Evolutionary conservation across 2,113 vertebrate species (phyloP), one percentile per base, ranked within the genome.

Genomic region (Coptodon bakossiorum): DNA sequence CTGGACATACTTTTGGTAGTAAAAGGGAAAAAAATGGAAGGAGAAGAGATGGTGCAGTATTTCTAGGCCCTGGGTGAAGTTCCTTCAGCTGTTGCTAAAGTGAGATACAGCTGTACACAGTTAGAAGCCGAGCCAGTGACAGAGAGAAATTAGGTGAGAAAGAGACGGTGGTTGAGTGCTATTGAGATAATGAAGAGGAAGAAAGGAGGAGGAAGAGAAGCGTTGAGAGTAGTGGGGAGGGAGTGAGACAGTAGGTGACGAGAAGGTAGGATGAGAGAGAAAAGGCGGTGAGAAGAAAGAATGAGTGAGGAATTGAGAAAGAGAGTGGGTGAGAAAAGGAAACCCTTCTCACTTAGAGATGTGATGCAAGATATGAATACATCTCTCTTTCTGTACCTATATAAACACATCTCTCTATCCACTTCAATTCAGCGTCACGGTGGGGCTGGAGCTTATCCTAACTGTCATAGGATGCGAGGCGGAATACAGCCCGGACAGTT

Each of bases 51-150:
- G 53, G 78, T 34, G 38, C 80, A 83, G 71, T 82, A 52, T 91
- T 91, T 88, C 48, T 6, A 52, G 80, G 76, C 89, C 78, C 27
- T 22, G 80, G 89, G 88, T 22, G 0, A 63, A 48, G 71, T 85
- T 92, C 91, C 79, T 91, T 3, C 16, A 88, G 87, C 86, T 88
- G 83, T 88, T 84, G 85, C 89, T 84, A 43, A 48, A 88, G 76
- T 85, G 68, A 85, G 84, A 90, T 81, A 61, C 86, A 82, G 82
- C 81, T 86, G 90, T 81, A 90, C 71, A 66, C 84, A 54, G 81
- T 29, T 17, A 66, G 79, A 85, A 86, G 29, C 19, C 3, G 12
- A 86, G 86, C 31, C 17, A 56, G 84, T 34, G 83, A 52, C 40
- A 82, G 36, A 61, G 9, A 56, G 45, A 71, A 43, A 73, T 24